Base-by-base conservation (phyloP, 2,113 vertebrate species). In the Acanthochromis polyacanthus region DNA sequence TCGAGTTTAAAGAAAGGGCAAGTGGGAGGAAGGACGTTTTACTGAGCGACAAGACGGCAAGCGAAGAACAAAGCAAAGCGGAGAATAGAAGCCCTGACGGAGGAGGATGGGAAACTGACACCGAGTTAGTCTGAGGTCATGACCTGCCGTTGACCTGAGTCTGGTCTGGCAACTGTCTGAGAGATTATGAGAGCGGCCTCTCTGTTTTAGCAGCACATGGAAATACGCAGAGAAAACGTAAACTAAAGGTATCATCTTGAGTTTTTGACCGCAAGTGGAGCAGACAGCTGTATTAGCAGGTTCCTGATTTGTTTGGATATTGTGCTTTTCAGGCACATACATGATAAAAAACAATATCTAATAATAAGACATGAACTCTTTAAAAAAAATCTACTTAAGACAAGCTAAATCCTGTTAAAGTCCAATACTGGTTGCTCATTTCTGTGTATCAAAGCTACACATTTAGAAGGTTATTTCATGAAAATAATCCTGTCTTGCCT, bases 1-100 rank as follows among this genome's bases (percentile, higher is more conserved):
- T 36, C 32, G 62, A 72, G 84, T 85, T 88, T 88, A 88, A 85
- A 82, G 65, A 80, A 71, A 91, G 87, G 86, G 53, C 85, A 91
- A 78, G 32, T 16, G 32, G 55, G 69, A 70, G 71, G 66, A 25
- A 67, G 61, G 22, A 82, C 56, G 63, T 30, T 30, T 59, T 50
- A 75, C 22, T 2, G 5, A n/a, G 50, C 48, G 57, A 75, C 71
- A 46, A 63, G 53, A 74, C 55, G 53, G 63, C 72, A 32, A 30
- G 23, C 83, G 32, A 23, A 40, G 61, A 58, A 64, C 59, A 59
- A 80, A 74, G 51, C 25, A 25, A 25, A 63, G 48, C 53, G 58
- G 51, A 63, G 19, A 87, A 75, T 14, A 65, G 58, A 60, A 59
- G 58, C 38, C 5, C 30, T 38, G 57, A 75, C 46, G 25, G 28